These are phyloP conservation scores for Syrista parreyssii DNA, from an alignment of 2,888 invertebrate genomes.

Conservation along the genomic window DNA sequence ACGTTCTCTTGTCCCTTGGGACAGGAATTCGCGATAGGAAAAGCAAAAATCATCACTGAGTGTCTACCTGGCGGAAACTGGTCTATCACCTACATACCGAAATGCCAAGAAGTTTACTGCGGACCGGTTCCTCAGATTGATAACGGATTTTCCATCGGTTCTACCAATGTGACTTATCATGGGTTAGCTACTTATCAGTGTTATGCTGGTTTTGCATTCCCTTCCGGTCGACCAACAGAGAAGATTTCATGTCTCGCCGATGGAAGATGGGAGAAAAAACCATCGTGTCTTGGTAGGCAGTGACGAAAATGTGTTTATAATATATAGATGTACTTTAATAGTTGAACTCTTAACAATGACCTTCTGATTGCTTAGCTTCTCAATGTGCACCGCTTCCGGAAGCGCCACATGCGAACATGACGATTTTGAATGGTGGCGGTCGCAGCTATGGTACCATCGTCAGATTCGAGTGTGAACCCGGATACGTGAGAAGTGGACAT, in stretches of 20 bases:
- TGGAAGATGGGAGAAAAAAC: conserved; percentile 93
- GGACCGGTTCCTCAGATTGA: conserved; percentile 98
- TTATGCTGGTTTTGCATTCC: conserved; percentile 95
- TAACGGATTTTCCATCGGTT: conserved; percentile 95
- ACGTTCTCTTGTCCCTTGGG: conserved; percentile 93
- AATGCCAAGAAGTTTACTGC: conserved; percentile 96
- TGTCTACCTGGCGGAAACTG: conserved; percentile 92
- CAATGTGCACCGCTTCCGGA: conserved; percentile 90
- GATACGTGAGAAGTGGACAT: conserved; percentile 87
- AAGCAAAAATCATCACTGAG: conserved; percentile 83
- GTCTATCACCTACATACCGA: conserved; percentile 91
- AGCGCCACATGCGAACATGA: conserved; percentile 87
- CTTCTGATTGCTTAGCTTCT: conserved; percentile 73
- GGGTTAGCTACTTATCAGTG: conserved; percentile 96
- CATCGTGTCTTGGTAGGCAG: conserved; percentile 82
- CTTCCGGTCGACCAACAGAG: conserved; percentile 87
- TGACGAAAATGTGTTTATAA: not conserved
- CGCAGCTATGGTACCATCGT: conserved; percentile 94
- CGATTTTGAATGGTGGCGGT: conserved; percentile 89
- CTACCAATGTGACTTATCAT: conserved; percentile 93
- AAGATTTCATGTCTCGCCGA: conserved; percentile 90
- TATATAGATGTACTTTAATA: not conserved
- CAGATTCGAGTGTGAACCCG: conserved; percentile 91
- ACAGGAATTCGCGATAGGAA: conserved; percentile 93
- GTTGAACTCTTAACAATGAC: conserved; percentile 1